phyloP scores from a whole-genome alignment of 1,140 invertebrate species.

The Bradynema listronoti region DNA sequence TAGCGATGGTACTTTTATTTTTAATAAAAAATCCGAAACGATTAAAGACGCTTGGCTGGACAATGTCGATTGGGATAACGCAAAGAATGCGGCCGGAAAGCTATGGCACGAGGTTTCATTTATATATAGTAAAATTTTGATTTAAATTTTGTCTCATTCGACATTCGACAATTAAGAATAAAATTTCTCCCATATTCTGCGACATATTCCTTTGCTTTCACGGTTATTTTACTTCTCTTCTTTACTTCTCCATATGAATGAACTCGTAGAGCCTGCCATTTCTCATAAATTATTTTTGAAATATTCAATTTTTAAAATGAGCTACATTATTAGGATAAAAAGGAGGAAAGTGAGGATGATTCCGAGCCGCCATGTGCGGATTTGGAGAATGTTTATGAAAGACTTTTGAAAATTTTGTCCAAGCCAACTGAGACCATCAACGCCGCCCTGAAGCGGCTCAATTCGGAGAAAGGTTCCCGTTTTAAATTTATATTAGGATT shows the following conservation, averaged over 20 bases:
- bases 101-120: conserved; percentile 20
- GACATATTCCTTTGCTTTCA: no score
- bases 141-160: no score
- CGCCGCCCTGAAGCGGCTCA: conserved; percentile 28
- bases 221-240: no score
- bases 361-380: conserved; percentile 15
- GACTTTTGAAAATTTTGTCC: conserved; percentile 22
- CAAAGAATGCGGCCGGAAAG: conserved; percentile 52
- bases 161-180: no score
- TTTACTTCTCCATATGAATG: no score
- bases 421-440: conserved; percentile 26
- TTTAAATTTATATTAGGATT: no score
- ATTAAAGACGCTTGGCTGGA: conserved; percentile 89
- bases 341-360: conserved; percentile 26
- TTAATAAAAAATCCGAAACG: conserved; percentile 74
- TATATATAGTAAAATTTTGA: no score
- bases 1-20: conserved; percentile 84
- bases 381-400: conserved; percentile 18
- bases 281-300: no score
- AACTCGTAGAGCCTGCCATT: no score
- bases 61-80: conserved; percentile 82
- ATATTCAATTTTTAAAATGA: no score
- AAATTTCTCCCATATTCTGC: no score
- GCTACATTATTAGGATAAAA: conserved; percentile 8
- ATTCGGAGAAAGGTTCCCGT: conserved; percentile 40